These are phyloP conservation scores for Cephalotes varians DNA, from an alignment of 2,888 invertebrate species.

Conservation along the genomic window DNA sequence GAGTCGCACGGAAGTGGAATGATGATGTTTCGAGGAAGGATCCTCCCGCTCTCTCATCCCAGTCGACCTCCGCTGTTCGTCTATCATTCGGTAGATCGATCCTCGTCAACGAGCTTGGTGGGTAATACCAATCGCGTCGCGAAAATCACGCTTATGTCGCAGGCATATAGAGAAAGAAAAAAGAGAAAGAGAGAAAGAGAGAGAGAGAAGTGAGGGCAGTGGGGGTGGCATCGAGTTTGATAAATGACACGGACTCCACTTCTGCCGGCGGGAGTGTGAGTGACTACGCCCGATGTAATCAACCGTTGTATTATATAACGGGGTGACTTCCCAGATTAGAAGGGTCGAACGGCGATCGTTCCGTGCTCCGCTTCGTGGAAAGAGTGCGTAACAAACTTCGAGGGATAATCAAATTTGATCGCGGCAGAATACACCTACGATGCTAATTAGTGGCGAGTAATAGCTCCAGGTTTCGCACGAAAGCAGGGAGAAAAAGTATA, in stretches of 20 bases:
- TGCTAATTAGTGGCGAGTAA: conserved; percentile 43
- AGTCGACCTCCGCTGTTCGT: conserved; percentile 57
- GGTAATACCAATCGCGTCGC: conserved; percentile 79
- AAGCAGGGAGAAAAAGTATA: conserved; percentile 2
- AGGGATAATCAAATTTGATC: conserved; percentile 65
- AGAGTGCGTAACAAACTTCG: conserved; percentile 36
- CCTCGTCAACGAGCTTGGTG: conserved; percentile 68
- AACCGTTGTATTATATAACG: conserved; percentile 83
- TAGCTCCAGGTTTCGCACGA: background rate
- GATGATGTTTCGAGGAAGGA: conserved; percentile 70
- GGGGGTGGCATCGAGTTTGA: conserved; percentile 78
- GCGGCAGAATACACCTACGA: conserved; percentile 33
- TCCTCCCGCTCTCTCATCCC: conserved; percentile 52
- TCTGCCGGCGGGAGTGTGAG: conserved; percentile 76
- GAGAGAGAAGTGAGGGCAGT: conserved; percentile 46
- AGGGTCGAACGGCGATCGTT: conserved; percentile 70
- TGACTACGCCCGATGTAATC: conserved; percentile 80
- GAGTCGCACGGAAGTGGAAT: conserved; percentile 68
- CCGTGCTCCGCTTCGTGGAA: conserved; percentile 53
- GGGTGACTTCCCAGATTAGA: conserved; percentile 80
- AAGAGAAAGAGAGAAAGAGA: conserved; percentile 8
- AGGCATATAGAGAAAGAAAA: conserved; percentile 24
- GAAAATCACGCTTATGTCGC: conserved; percentile 61
- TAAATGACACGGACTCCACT: conserved; percentile 82
- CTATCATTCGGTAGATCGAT: conserved; percentile 75